Percentiles rank a stretch among this genome's conserved stretches.
Conservation (phyloP, 1,140 invertebrate species). For the Euura lappo region DNA sequence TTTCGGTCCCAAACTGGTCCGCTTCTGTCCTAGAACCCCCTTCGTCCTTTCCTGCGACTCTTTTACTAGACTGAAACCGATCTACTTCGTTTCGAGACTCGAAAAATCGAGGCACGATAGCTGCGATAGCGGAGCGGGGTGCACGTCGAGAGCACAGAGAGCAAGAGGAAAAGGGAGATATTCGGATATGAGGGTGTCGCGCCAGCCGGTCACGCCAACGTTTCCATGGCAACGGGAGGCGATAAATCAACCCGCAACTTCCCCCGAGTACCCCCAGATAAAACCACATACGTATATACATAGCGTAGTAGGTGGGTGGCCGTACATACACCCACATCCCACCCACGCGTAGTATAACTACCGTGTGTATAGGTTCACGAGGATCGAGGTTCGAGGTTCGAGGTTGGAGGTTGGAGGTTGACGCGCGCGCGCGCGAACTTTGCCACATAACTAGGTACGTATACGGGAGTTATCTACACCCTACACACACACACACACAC, state of each 20-base stretch:
- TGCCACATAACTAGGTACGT: too few relatives aligned
- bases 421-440: too few relatives aligned
- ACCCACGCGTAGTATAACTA: too few relatives aligned
- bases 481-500: too few relatives aligned
- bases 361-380: too few relatives aligned
- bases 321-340: background rate
- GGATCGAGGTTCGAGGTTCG: too few relatives aligned
- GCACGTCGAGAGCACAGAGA: slow-evolving; percentile 36
- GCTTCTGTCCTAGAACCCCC: too few relatives aligned
- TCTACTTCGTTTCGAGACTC: slow-evolving; percentile 32
- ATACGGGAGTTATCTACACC: too few relatives aligned
- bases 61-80: too few relatives aligned
- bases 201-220: slow-evolving; percentile 57
- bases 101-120: slow-evolving; percentile 18
- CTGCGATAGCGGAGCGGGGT: slow-evolving; percentile 36
- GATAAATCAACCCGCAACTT: slow-evolving; percentile 59
- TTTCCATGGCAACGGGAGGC: slow-evolving; percentile 56
- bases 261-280: slow-evolving; percentile 50
- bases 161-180: slow-evolving; percentile 23
- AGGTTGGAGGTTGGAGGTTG: too few relatives aligned
- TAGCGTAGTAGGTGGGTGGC: background rate
- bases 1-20: too few relatives aligned
- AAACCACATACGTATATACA: slow-evolving; percentile 44
- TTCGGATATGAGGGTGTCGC: slow-evolving; percentile 58
- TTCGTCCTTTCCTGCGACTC: too few relatives aligned